These are phyloP conservation scores for Arenaria interpres DNA, from an alignment of 2,113 vertebrate species.

Conservation along the genomic window DNA sequence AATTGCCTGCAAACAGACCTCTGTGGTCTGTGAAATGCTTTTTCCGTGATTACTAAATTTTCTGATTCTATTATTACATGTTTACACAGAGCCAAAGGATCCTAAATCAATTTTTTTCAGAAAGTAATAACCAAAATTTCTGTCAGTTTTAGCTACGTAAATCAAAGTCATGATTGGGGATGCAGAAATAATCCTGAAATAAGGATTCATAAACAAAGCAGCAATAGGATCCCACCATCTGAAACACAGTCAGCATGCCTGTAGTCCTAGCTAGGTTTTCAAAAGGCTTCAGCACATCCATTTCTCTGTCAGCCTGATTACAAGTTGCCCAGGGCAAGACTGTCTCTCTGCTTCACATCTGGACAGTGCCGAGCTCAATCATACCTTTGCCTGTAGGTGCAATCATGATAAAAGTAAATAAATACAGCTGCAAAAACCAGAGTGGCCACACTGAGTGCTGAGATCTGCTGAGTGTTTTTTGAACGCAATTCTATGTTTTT, in stretches of 20 bases:
- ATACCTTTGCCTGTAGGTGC: conserved; percentile 11
- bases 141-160: not conserved
- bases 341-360: not conserved
- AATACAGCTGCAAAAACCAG: conserved; percentile 25
- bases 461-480: not conserved
- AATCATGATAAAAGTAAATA: conserved; percentile 5
- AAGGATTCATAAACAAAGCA: not conserved
- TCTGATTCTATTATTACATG: not conserved
- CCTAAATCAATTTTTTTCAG: not conserved
- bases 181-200: not conserved
- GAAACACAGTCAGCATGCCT: not conserved
- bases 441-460: not conserved
- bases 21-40: not conserved
- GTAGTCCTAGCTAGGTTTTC: not conserved
- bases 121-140: not conserved
- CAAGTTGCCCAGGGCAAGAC: not conserved
- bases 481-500: not conserved
- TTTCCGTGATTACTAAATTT: not conserved
- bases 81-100: not conserved
- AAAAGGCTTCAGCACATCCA: not conserved
- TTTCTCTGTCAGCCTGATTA: conserved; percentile 23
- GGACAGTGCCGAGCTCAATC: not conserved
- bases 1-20: not conserved
- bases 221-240: not conserved
- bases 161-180: not conserved